Evolutionary conservation across 2,888 invertebrate species (phyloP), one percentile per base, ranked within the genome.

Genomic region (Microplitis manilae): DNA sequence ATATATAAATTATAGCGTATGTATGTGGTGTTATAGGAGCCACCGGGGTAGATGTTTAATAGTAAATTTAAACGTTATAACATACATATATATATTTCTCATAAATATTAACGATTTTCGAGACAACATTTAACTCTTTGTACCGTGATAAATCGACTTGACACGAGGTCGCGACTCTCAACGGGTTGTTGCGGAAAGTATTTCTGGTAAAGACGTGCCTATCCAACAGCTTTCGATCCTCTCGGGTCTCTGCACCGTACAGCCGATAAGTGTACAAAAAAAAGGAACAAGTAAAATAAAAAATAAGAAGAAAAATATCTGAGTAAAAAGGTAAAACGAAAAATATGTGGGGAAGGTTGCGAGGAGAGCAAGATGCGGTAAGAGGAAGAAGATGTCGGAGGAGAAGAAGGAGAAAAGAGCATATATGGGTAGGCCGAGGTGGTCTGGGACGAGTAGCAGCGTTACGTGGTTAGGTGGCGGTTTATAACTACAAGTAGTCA

Each of bases 401-500:
- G 13, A 20, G 1, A 40, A n/a, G 41, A 70, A 30, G 30, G 50
- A 50, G 50, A 50, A 13, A 50, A 50, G 50, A 30, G 15, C 41
- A 64, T 40, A 62, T 15, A 64, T 71, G 40, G 62, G 41, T 72
- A 20, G 64, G 72, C 64, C 13, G 62, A 61, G 62, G 64, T 61
- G 64, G 39, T 77, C 65, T 77, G 68, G 20, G 73, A 68, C 62
- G 77, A 69, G 73, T 38, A 30, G 30, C 30, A 30, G 30, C 30
- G 30, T 30, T 30, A 30, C 30, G 65, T 73, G 30, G 73, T 68
- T 77, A 74, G 77, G 74, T 77, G 71, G 67, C 71, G 71, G 71
- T 65, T 74, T 77, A 77, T 77, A 77, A 77, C 74, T 77, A 75
- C 77, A 74, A 71, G 40, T 67, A 74, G 77, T 70, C 77, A 74